phyloP scores from a whole-genome alignment of 1,140 invertebrate genomes.

The Delia radicum region DNA sequence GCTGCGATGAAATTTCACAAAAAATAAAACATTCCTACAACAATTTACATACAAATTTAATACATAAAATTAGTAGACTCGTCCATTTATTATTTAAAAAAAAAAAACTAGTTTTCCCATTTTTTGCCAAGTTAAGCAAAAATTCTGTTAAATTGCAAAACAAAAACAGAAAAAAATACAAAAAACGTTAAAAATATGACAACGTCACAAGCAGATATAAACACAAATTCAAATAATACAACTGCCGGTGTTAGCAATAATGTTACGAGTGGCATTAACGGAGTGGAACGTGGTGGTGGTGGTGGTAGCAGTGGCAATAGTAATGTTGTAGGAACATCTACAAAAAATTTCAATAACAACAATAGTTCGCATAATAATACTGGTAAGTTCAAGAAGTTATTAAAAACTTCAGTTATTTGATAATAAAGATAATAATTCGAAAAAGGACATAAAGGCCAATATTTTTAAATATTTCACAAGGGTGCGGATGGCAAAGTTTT shows the following conservation, averaged over 20 bases:
- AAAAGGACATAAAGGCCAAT: no score
- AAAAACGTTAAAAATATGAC: conserved; percentile 7
- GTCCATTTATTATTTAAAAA: neutral
- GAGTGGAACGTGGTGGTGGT: neutral
- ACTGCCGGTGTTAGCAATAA: conserved; percentile 6
- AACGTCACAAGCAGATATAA: conserved; percentile 16
- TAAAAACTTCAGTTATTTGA: no score
- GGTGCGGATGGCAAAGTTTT: no score
- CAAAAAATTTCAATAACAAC: neutral
- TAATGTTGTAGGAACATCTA: neutral
- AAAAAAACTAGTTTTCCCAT: neutral
- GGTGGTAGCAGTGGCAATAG: neutral
- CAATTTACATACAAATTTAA: neutral
- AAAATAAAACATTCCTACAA: neutral
- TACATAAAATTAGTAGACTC: neutral
- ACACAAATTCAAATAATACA: conserved; percentile 15
- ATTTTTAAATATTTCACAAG: no score
- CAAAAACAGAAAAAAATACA: neutral
- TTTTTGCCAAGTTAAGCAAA: neutral
- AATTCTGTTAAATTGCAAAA: neutral
- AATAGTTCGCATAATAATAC: conserved; percentile 5
- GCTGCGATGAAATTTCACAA: neutral
- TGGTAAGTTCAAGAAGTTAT: conserved; percentile 2
- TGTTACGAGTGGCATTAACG: neutral
- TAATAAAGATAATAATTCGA: no score